Percentiles rank a stretch among this genome's conserved stretches.
Evolutionary conservation across 2,113 vertebrate genomes (phyloP).

Genomic region (Pseudonaja textilis): DNA sequence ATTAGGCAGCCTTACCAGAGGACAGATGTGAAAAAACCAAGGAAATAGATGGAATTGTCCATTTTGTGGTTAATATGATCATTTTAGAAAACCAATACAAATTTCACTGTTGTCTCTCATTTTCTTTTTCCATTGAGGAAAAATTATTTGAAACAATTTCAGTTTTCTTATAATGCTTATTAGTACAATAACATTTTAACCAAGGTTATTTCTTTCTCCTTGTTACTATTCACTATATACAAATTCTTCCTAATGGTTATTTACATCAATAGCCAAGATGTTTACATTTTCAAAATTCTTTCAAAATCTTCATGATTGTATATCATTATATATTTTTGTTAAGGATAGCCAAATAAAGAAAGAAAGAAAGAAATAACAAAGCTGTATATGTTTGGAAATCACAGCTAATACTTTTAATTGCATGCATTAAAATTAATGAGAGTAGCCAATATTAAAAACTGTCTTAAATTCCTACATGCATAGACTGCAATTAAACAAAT

Average conservation of each 20-base stretch:
- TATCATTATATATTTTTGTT: background rate
- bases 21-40: background rate
- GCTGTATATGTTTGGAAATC: background rate
- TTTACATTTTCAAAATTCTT: background rate
- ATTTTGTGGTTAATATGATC: background rate
- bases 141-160: background rate
- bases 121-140: background rate
- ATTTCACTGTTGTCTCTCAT: background rate
- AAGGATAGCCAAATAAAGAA: background rate
- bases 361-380: background rate
- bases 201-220: background rate
- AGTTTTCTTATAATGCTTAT: background rate
- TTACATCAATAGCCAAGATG: background rate
- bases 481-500: background rate
- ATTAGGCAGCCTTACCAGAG: background rate
- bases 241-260: background rate
- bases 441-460: background rate
- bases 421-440: background rate
- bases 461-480: background rate
- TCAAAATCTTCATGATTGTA: constrained; percentile 6
- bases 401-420: background rate
- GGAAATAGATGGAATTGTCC: background rate
- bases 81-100: background rate
- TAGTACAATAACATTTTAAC: background rate
- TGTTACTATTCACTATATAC: background rate